These are phyloP conservation scores for Bursaphelenchus mucronatus DNA, from an alignment of 1,140 invertebrate species.

Conservation along the genomic window DNA sequence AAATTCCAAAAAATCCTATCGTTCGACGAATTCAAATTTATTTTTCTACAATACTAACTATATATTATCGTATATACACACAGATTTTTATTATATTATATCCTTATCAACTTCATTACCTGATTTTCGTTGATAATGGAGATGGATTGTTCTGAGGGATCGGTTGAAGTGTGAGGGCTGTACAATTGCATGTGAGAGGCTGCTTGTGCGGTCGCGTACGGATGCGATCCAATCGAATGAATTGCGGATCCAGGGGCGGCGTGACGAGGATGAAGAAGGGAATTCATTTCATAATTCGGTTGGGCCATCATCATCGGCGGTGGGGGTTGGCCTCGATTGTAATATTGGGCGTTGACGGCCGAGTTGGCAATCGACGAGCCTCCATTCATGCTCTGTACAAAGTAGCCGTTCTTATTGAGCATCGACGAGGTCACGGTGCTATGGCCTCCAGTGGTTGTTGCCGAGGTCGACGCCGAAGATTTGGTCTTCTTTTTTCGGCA, in stretches of 20 bases:
- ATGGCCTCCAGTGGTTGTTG: background rate
- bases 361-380: conserved; percentile 34
- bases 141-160: conserved; percentile 43
- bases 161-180: conserved; percentile 43
- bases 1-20: no score
- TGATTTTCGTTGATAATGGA: conserved; percentile 41
- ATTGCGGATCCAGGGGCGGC: conserved; percentile 16
- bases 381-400: conserved; percentile 25
- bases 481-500: conserved; percentile 31
- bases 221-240: conserved; percentile 22
- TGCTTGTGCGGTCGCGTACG: conserved; percentile 24
- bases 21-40: no score
- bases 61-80: no score
- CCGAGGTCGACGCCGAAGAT: background rate
- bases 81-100: no score
- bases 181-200: conserved; percentile 7
- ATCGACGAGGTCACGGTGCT: conserved; percentile 38
- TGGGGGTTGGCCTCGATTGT: no score
- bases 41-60: no score
- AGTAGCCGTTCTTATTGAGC: conserved; percentile 35
- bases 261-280: conserved; percentile 15
- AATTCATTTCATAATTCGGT: conserved; percentile 28
- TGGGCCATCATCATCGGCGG: background rate
- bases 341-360: conserved; percentile 13
- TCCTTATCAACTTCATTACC: conserved; percentile 15